phyloP scores from a whole-genome alignment of 2,888 invertebrate species.

The Cabera pusaria region DNA sequence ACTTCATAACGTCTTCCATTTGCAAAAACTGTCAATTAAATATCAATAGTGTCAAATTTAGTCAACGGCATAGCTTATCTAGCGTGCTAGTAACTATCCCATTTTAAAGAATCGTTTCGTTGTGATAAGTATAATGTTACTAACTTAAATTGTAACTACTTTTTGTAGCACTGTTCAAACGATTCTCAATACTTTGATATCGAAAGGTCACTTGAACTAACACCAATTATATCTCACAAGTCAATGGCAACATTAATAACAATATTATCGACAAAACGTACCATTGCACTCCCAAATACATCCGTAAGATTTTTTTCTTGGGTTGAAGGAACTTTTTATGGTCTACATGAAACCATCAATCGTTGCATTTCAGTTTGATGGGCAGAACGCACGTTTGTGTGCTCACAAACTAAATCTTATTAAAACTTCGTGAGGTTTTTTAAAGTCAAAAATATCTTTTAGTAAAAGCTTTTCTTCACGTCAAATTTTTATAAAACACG shows the following conservation, averaged over 20 bases:
- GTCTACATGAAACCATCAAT: conserved; percentile 58
- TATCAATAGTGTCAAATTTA: no score
- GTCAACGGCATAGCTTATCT: no score
- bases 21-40: no score
- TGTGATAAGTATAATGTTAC: no score
- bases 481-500: no score
- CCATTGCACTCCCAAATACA: conserved; percentile 31
- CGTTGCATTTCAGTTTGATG: conserved; percentile 60
- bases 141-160: no score
- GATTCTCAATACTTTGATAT: conserved; percentile 1
- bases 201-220: conserved; percentile 31
- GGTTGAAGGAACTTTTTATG: conserved; percentile 63
- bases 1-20: no score
- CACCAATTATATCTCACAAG: conserved; percentile 24
- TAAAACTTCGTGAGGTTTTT: conserved; percentile 39
- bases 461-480: no score
- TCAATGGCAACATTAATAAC: conserved; percentile 45
- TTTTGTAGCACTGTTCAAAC: conserved; percentile 1
- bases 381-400: conserved; percentile 47
- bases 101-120: no score
- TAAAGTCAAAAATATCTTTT: no score
- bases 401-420: conserved; percentile 25
- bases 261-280: conserved; percentile 43
- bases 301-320: conserved; percentile 37
- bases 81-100: no score